These are phyloP conservation scores for Morus bassanus DNA, from an alignment of 2,797 vertebrate genomes.

Conservation along the genomic window DNA sequence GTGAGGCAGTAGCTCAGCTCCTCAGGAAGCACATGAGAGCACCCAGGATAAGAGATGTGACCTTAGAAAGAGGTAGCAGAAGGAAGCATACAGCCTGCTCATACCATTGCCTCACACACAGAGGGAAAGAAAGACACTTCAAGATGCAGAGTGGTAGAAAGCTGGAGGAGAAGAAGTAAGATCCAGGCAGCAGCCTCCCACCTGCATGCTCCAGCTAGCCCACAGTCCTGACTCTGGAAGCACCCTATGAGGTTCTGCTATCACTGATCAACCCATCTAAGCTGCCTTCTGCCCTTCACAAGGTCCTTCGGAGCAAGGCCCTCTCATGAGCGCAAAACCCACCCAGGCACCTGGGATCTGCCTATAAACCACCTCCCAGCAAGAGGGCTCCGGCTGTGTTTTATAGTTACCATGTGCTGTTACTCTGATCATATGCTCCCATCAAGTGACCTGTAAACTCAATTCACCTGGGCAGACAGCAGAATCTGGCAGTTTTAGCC, in stretches of 20 bases:
- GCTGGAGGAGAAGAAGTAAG: not conserved
- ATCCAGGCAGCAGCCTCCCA: not conserved
- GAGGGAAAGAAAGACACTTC: not conserved
- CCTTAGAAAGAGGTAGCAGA: not conserved
- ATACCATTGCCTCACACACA: not conserved
- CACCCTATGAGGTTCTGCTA: not conserved
- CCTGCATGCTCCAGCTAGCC: not conserved
- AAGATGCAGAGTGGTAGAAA: not conserved
- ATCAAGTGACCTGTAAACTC: not conserved
- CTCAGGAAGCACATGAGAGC: accelerated
- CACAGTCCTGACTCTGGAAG: not conserved
- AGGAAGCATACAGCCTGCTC: not conserved
- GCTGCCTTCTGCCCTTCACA: not conserved
- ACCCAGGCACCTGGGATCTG: not conserved
- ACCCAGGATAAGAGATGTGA: not conserved
- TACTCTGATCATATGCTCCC: not conserved
- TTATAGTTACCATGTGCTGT: not conserved
- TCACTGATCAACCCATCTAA: not conserved
- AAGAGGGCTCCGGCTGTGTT: not conserved
- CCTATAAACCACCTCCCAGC: not conserved
- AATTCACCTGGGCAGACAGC: not conserved
- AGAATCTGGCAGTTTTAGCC: not conserved
- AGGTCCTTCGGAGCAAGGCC: not conserved
- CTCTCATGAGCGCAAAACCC: not conserved
- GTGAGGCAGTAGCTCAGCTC: not conserved